Conservation (phyloP, 2,888 invertebrate species). For the Cancer borealis region DNA sequence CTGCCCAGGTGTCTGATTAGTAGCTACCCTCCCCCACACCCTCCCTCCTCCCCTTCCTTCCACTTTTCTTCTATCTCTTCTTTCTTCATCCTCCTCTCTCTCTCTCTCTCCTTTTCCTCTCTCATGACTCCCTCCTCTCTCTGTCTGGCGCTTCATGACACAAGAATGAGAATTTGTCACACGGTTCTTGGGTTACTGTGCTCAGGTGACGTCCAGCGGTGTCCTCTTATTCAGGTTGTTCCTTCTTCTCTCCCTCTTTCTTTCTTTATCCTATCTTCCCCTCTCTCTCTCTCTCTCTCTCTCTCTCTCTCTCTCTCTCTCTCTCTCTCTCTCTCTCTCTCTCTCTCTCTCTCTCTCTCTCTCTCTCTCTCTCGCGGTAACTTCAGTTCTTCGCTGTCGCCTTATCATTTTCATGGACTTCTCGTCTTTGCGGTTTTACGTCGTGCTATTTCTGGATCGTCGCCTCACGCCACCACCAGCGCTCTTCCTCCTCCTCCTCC, state of each 20-base stretch:
- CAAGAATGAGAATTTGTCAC: not conserved
- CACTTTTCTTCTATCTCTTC: not conserved
- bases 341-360: not conserved
- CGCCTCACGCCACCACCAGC: not conserved
- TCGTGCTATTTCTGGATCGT: not conserved
- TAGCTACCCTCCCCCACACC: not conserved
- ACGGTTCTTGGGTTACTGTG: slow-evolving; percentile 1
- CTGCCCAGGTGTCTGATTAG: not conserved
- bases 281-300: slow-evolving; percentile 12
- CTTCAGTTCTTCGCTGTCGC: not conserved
- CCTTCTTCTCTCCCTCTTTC: not conserved
- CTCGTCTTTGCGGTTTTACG: not conserved
- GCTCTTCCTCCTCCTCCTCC: not conserved
- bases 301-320: not conserved
- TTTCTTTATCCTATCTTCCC: not conserved
- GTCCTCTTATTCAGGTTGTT: not conserved
- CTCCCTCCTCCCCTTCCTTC: not conserved
- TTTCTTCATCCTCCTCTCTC: not conserved
- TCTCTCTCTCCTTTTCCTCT: not conserved
- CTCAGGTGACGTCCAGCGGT: not conserved
- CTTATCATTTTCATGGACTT: not conserved
- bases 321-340: not conserved
- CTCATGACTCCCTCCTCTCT: not conserved
- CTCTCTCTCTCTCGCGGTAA: not conserved
- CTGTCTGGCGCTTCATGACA: not conserved